Conservation (phyloP, 2,888 invertebrate genomes). For the Amphimallon solstitiale region DNA sequence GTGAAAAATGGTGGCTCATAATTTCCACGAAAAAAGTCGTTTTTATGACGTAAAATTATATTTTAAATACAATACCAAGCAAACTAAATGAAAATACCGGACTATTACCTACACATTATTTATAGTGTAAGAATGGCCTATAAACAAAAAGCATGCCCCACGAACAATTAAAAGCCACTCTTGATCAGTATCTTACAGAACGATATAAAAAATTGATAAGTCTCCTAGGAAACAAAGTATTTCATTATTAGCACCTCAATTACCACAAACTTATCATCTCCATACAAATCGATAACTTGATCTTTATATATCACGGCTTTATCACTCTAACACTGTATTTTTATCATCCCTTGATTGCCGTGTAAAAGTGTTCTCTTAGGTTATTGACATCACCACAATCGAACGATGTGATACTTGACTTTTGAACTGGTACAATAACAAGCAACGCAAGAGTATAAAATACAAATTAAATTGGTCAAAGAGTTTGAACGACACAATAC, state of each 20-base stretch:
- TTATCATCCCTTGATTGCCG: not conserved
- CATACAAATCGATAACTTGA: not conserved
- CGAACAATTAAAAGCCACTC: not conserved
- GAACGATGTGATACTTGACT: slow-evolving; percentile 20
- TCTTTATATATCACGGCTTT: slow-evolving; percentile 5
- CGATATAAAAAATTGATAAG: not conserved
- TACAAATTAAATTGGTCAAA: slow-evolving; percentile 13
- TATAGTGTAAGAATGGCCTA: too few species aligned
- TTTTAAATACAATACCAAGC: too few species aligned
- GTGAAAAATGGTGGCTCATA: too few species aligned
- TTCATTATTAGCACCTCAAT: slow-evolving; percentile 21
- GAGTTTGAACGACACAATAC: not conserved
- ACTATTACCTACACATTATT: too few species aligned
- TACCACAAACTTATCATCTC: not conserved
- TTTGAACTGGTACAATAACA: slow-evolving; percentile 19
- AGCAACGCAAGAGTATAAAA: not conserved
- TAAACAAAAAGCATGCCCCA: too few species aligned
- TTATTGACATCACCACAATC: slow-evolving; percentile 20
- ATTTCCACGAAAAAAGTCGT: too few species aligned
- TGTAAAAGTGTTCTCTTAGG: slow-evolving; percentile 18
- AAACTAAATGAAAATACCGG: too few species aligned
- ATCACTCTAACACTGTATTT: not conserved
- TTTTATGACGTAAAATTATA: too few species aligned
- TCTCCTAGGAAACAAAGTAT: not conserved
- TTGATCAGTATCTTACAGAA: not conserved